These are phyloP conservation scores for Tetramorium alpestre DNA, from an alignment of 1,140 invertebrate genomes.

Conservation along the genomic window DNA sequence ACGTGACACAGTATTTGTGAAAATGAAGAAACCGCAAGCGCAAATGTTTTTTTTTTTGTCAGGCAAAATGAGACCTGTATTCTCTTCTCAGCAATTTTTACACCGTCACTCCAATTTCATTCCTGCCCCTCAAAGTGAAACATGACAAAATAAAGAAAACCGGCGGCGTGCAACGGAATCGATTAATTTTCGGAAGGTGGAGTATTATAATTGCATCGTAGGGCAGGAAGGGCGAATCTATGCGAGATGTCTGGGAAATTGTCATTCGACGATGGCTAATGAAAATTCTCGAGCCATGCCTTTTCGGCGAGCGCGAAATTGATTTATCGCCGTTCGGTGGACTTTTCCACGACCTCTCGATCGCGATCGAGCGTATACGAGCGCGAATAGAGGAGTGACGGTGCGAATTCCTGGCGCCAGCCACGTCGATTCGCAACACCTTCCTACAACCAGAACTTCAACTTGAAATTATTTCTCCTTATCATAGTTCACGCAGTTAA, in stretches of 20 bases:
- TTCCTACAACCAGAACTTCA: slow-evolving; percentile 62
- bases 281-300: slow-evolving; percentile 37
- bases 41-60: slow-evolving; percentile 1
- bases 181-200: slow-evolving; percentile 23
- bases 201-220: neutral
- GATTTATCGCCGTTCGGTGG: slow-evolving; percentile 53
- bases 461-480: slow-evolving; percentile 63
- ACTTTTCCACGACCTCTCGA: slow-evolving; percentile 61
- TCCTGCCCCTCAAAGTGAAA: neutral
- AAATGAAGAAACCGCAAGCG: slow-evolving; percentile 1
- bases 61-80: neutral
- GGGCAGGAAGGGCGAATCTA: neutral
- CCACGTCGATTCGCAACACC: slow-evolving; percentile 58
- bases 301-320: slow-evolving; percentile 49
- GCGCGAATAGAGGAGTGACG: slow-evolving; percentile 55
- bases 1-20: neutral
- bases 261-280: slow-evolving; percentile 15
- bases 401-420: slow-evolving; percentile 56
- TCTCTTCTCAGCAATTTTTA: neutral
- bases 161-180: neutral
- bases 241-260: neutral
- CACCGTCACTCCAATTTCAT: slow-evolving; percentile 12
- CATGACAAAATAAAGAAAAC: neutral
- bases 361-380: slow-evolving; percentile 47
- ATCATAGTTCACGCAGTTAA: slow-evolving; percentile 63